Evolutionary conservation across 2,113 vertebrate genomes (phyloP).

Genomic region (Phaetusa simplex): DNA sequence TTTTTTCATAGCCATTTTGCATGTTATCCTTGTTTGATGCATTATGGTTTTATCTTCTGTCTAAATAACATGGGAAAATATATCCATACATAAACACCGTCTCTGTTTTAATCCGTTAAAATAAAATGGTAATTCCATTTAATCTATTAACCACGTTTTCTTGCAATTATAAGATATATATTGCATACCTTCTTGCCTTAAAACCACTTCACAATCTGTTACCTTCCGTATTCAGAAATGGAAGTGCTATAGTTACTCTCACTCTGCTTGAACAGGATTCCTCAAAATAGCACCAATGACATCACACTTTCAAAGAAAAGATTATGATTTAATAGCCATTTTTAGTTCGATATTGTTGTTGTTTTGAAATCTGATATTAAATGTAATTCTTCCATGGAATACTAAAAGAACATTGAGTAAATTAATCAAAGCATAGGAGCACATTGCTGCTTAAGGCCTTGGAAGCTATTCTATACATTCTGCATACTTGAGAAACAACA

Average conservation of each 20-base stretch:
- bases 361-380: background rate
- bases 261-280: background rate
- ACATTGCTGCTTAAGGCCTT: background rate
- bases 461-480: background rate
- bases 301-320: background rate
- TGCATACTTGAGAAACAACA: slow-evolving; percentile 12
- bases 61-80: background rate
- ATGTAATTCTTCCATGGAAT: background rate
- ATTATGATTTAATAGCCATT: background rate
- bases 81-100: background rate
- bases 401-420: background rate
- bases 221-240: background rate
- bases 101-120: background rate
- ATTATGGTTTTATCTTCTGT: background rate
- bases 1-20: background rate
- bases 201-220: background rate
- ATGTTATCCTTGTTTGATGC: background rate
- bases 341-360: background rate
- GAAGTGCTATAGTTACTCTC: background rate
- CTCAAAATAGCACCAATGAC: background rate
- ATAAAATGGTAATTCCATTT: background rate
- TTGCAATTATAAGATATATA: background rate
- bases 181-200: background rate
- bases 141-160: background rate
- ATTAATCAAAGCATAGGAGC: background rate